Conservation (phyloP, 2,113 vertebrate genomes). For the Pseudois nayaur region DNA sequence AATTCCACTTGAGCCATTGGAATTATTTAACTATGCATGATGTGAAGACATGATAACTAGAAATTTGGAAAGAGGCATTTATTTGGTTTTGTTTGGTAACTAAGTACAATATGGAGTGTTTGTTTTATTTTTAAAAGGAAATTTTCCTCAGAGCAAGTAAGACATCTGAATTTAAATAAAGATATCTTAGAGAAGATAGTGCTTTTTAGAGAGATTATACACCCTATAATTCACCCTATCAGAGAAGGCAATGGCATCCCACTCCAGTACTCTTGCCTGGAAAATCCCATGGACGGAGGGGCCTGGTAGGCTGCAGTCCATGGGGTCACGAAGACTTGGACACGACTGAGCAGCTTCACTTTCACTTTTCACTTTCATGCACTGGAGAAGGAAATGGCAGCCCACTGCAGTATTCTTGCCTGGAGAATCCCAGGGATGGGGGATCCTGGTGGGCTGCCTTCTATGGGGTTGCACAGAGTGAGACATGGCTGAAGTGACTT, state of each 20-base stretch:
- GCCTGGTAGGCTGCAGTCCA: no score
- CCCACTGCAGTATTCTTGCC: no score
- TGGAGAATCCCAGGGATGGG: no score
- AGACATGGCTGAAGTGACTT: no score
- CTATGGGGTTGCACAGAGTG: no score
- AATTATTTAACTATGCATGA: not conserved
- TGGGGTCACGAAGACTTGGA: rapidly evolving
- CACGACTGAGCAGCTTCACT: no score
- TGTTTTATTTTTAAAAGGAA: not conserved
- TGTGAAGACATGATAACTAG: not conserved
- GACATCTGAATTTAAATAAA: not conserved
- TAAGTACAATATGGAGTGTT: not conserved
- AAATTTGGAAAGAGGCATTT: not conserved
- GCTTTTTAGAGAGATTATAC: not conserved
- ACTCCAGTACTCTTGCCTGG: no score
- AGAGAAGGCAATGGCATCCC: no score
- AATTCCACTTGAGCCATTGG: not conserved
- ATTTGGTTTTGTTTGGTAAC: not conserved
- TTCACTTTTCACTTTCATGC: no score
- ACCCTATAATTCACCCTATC: not conserved
- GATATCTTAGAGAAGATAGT: not conserved
- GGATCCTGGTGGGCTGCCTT: no score
- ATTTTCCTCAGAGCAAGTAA: not conserved
- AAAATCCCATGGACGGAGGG: no score
- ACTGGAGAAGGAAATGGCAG: no score